Base-by-base conservation (phyloP, 2,888 invertebrate species). In the Pharmacophagus antenor region DNA sequence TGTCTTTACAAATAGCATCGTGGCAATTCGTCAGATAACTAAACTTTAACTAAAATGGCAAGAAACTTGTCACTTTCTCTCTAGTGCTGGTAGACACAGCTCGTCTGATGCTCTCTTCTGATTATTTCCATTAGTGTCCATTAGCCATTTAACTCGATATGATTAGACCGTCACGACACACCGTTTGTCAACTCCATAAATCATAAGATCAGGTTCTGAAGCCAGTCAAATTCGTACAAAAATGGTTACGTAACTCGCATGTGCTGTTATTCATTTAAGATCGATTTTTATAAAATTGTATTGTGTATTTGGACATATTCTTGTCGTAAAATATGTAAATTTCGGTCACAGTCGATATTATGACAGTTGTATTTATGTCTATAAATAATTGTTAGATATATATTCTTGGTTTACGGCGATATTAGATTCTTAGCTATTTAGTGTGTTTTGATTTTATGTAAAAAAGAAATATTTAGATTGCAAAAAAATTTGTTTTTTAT, bases 61-160 rank as follows among this genome's bases (percentile, higher is more conserved):
- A 73, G 77, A 71, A 77, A 73, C 76, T 79, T 82, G 80, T 84
- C 84, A 84, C 88, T 88, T 87, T 88, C 88, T 82, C 86, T 72
- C 62, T 61, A 54, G 61, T 70, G 63, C 72, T 72, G 74, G 79
- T 74, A 76, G 79, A 78, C 82, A 77, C 79, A 74, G 72, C 70
- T 79, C 79, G 76, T 82, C 82, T 80, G 88, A 89, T 88, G 82
- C 72, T 80, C 83, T 82, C 80, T 76, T 69, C 72, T 72, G 86
- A 88, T 88, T 80, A 87, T 84, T 82, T 82, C 85, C 86, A 89
- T 88, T 88, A 89, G 85, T 77, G 81, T 80, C 88, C 88, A 89
- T 89, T 89, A 88, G 82, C 81, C 79, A 80, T 87, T 85, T 87
- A 85, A 84, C 88, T 85, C 80, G 86, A 85, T 87, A 86, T 84